Evolutionary conservation across 2,113 vertebrate species (phyloP).

Genomic region (Platichthys stellatus): DNA sequence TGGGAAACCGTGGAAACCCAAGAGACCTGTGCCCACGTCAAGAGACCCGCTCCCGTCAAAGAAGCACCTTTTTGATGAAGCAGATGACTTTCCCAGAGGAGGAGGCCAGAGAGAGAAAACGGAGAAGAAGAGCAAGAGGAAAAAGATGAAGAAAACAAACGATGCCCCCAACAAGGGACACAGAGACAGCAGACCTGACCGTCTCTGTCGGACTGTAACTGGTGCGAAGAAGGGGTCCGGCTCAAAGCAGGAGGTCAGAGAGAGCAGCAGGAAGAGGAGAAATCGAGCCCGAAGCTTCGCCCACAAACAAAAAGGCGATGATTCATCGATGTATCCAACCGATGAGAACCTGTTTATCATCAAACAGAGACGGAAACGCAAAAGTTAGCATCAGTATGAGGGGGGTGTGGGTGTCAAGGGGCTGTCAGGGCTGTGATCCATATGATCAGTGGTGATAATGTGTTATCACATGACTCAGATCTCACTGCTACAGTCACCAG

Average conservation of each 20-base stretch:
- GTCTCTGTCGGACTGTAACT: background rate
- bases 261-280: slow-evolving; percentile 47
- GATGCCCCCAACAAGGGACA: background rate
- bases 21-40: slow-evolving; percentile 63
- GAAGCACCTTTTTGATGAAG: slow-evolving; percentile 41
- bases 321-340: slow-evolving; percentile 33
- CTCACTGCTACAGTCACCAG: background rate
- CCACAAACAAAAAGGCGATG: background rate
- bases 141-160: slow-evolving; percentile 4
- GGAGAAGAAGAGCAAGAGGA: slow-evolving; percentile 23
- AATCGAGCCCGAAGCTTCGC: background rate
- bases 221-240: background rate
- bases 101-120: slow-evolving; percentile 12
- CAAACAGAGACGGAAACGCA: slow-evolving; percentile 74
- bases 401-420: background rate
- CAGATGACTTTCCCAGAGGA: slow-evolving; percentile 72
- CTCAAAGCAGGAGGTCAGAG: slow-evolving; percentile 1
- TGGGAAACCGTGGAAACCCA: slow-evolving; percentile 74
- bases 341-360: slow-evolving; percentile 83
- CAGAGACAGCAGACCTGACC: background rate
- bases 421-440: background rate
- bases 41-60: background rate
- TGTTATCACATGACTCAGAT: background rate
- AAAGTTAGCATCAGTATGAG: slow-evolving; percentile 33
- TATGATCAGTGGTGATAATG: background rate